phyloP scores from a whole-genome alignment of 2,113 vertebrate species.

The Chinchilla lanigera region DNA sequence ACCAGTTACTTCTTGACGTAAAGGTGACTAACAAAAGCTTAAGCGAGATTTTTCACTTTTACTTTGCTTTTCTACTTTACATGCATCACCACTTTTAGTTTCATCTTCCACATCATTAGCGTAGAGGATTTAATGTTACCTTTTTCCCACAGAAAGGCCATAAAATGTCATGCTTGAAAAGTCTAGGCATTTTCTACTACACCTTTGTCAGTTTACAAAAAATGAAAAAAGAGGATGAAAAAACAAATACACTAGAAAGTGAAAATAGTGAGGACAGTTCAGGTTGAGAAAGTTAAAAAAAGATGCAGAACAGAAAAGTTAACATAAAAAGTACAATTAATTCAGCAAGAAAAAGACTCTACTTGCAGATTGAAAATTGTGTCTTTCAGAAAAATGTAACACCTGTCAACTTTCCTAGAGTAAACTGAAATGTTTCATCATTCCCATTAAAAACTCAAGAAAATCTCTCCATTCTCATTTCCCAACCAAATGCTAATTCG shows the following conservation, averaged over 20 bases:
- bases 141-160: background rate
- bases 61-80: background rate
- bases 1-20: conserved; percentile 57
- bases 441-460: background rate
- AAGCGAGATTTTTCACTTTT: background rate
- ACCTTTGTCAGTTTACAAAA: background rate
- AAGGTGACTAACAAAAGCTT: background rate
- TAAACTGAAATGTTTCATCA: background rate
- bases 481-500: background rate
- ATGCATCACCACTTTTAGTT: conserved; percentile 18
- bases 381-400: background rate
- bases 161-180: background rate
- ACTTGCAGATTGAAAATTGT: background rate
- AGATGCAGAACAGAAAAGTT: background rate
- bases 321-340: background rate
- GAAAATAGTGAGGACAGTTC: background rate
- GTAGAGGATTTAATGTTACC: conserved; percentile 35
- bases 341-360: background rate
- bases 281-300: background rate
- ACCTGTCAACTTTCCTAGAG: background rate
- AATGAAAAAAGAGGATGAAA: background rate
- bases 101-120: background rate
- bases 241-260: background rate
- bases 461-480: background rate
- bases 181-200: background rate